These are phyloP conservation scores for Microtus pennsylvanicus DNA, from an alignment of 2,113 vertebrate species.

Conservation along the genomic window DNA sequence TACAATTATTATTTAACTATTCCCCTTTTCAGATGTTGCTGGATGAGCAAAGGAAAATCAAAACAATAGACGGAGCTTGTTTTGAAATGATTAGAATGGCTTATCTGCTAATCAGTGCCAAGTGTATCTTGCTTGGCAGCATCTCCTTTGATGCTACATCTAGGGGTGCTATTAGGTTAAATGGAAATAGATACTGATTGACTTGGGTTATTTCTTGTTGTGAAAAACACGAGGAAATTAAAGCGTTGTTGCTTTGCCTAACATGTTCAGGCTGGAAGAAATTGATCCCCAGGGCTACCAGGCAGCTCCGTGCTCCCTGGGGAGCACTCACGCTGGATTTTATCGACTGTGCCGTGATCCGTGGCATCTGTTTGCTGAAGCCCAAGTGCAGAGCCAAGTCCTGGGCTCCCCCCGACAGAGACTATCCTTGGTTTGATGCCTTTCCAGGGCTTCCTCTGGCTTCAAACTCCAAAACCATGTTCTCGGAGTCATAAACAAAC, in stretches of 20 bases:
- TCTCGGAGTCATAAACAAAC: not conserved
- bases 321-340: not conserved
- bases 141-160: not conserved
- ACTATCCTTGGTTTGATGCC: not conserved
- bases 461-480: not conserved
- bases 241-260: not conserved
- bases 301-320: not conserved
- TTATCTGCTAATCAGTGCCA: not conserved
- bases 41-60: not conserved
- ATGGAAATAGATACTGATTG: not conserved
- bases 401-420: not conserved
- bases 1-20: not conserved
- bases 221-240: not conserved
- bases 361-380: not conserved
- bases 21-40: constrained; percentile 2
- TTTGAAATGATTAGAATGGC: constrained; percentile 29
- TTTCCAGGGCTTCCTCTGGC: not conserved
- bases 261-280: not conserved
- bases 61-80: constrained; percentile 7
- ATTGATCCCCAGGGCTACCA: not conserved
- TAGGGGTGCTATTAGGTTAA: not conserved
- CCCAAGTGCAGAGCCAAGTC: not conserved
- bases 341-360: not conserved
- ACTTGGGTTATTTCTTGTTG: not conserved
- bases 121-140: not conserved